Percentiles rank a stretch among this genome's conserved stretches.
Conservation (phyloP, 2,797 vertebrate species). For the Pangasius macronema region DNA sequence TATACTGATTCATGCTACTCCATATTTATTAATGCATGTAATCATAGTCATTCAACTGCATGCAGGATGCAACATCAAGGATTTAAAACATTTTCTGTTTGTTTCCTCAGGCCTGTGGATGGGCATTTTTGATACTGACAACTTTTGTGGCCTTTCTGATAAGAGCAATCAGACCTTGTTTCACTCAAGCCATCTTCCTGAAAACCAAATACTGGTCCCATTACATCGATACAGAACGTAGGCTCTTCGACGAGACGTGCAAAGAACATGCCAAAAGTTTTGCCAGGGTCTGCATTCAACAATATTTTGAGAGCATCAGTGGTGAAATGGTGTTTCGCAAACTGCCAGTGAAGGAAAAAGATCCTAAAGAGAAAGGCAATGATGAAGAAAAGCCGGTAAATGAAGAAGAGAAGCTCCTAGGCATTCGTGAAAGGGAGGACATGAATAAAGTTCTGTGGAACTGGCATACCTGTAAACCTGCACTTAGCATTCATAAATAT, state of each 20-base stretch:
- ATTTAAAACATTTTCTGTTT: conserved; percentile 6
- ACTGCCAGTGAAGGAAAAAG: conserved; percentile 13
- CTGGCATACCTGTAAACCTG: conserved; percentile 92
- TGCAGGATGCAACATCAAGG: background rate
- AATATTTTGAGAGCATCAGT: conserved; percentile 91
- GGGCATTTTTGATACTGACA: conserved; percentile 90
- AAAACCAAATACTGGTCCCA: conserved; percentile 99
- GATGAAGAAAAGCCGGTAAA: conserved; percentile 63
- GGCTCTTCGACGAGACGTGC: conserved; percentile 92
- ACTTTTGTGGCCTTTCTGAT: conserved; percentile 87
- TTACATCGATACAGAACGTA: conserved; percentile 93
- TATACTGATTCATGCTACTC: background rate
- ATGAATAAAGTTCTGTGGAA: conserved; percentile 89
- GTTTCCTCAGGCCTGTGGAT: conserved; percentile 85
- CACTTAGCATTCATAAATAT: conserved; percentile 75
- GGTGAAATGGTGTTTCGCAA: conserved; percentile 77
- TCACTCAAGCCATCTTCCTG: conserved; percentile 91
- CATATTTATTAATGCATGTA: background rate
- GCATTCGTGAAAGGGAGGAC: conserved; percentile 85
- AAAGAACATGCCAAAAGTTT: conserved; percentile 93
- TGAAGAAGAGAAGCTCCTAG: conserved; percentile 84
- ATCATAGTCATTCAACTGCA: background rate
- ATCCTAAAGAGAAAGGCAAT: conserved; percentile 62
- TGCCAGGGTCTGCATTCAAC: conserved; percentile 93
- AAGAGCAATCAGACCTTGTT: conserved; percentile 90